Percentiles rank a stretch among this genome's conserved stretches.
phyloP scores from a whole-genome alignment of 2,888 invertebrate genomes.

The Zonitis immaculata region DNA sequence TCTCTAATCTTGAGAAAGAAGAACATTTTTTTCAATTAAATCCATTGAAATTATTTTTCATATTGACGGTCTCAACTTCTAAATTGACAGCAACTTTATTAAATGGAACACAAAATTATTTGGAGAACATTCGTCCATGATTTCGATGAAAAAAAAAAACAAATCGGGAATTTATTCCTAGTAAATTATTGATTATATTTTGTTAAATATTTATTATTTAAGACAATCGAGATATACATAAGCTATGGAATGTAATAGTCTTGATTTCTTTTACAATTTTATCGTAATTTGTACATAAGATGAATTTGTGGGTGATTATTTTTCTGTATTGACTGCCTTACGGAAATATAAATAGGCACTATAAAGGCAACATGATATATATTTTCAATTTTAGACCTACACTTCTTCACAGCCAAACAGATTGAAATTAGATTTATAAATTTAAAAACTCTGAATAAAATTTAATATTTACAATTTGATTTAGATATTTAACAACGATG shows the following conservation, averaged over 20 bases:
- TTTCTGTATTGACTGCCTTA: constrained; percentile 20
- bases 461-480: constrained; percentile 18
- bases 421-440: constrained; percentile 26
- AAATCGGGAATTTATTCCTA: too few relatives aligned
- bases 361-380: constrained; percentile 25
- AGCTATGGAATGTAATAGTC: constrained; percentile 22
- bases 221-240: constrained; percentile 22
- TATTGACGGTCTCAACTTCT: too few relatives aligned
- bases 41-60: too few relatives aligned
- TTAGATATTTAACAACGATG: constrained; percentile 10
- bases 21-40: too few relatives aligned
- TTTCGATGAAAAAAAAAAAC: too few relatives aligned
- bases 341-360: constrained; percentile 23
- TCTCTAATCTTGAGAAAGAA: too few relatives aligned
- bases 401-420: constrained; percentile 43
- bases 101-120: too few relatives aligned
- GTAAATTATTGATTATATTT: too few relatives aligned
- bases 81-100: too few relatives aligned
- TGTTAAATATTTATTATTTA: constrained; percentile 21
- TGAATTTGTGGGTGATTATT: constrained; percentile 15
- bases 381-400: constrained; percentile 23
- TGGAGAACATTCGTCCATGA: too few relatives aligned
- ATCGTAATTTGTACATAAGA: constrained; percentile 22
- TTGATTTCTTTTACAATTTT: constrained; percentile 8
- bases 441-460: constrained; percentile 18